Base-by-base conservation (phyloP, 2,888 invertebrate species). In the Drosophila infuscata region DNA sequence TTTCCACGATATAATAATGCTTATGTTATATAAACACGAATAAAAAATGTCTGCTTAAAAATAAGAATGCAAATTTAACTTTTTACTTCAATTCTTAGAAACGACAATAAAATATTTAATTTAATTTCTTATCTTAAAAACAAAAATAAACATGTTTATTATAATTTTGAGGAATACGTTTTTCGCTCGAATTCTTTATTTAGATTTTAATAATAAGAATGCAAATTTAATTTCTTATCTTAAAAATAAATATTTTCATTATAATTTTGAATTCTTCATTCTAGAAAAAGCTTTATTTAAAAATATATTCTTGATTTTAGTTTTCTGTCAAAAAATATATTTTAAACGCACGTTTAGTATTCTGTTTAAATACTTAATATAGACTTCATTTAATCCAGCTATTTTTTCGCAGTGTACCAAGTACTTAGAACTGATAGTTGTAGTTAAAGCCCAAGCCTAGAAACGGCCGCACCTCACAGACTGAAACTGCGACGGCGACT, bases 391-490 rank as follows among this genome's bases (percentile, higher is more conserved):
- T 1, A 1, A 17, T 2, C 4, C 1, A 17, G 17, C 15, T 8
- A 15, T 17, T 49, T 49, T 53, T 41, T 38, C 38, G 15, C 29
- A 25, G 56, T 56, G 56, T 38, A n/a, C 9, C 9, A 15, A 33
- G 32, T 25, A 25, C 53, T 35, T 11, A 29, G 73, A 48, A 81
- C 76, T 80, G 75, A 73, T 71, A 75, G 67, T 57, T 68, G 73
- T 70, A 72, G 68, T 76, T 65, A 15, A 29, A 36, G 33, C 35
- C 51, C 64, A 62, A 48, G 58, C 59, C 54, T 48, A 71, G 73
- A 52, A 51, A 63, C 52, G 72, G 70, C 64, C 68, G 66, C 75
- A 82, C 74, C 74, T 74, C 29, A 33, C 33, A 72, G 73, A 73
- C 62, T 30, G n/a, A 38, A 15, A 57, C 38, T 9, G 25, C 20